Evolutionary conservation across 2,797 vertebrate species (phyloP).

Genomic region (Lerista edwardsae): DNA sequence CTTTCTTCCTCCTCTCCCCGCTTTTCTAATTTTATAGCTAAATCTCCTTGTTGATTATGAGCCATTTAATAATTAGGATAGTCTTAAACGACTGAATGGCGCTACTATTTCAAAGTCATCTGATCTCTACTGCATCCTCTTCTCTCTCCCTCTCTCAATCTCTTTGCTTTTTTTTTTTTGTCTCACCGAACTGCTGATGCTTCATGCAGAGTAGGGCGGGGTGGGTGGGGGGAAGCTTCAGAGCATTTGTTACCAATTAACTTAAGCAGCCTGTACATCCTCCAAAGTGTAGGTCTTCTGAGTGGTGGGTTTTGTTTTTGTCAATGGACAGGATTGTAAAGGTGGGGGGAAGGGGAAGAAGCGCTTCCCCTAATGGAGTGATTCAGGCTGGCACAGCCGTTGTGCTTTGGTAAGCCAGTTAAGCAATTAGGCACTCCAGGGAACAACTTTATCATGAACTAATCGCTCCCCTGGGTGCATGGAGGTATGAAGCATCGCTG

Average conservation of each 20-base stretch:
- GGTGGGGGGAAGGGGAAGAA: slow-evolving; percentile 54
- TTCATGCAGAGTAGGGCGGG: slow-evolving; percentile 50
- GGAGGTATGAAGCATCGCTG: slow-evolving; percentile 57
- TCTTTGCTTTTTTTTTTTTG: not conserved
- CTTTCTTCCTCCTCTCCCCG: not conserved
- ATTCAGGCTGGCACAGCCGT: slow-evolving; percentile 62
- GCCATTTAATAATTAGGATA: slow-evolving; percentile 33
- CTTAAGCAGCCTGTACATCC: slow-evolving; percentile 69
- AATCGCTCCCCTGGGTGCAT: slow-evolving; percentile 62
- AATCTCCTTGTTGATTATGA: slow-evolving; percentile 15
- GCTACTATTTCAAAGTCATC: slow-evolving; percentile 22
- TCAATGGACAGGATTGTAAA: slow-evolving; percentile 53
- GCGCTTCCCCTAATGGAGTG: slow-evolving; percentile 62
- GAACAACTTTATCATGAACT: slow-evolving; percentile 64
- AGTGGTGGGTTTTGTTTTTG: slow-evolving; percentile 27
- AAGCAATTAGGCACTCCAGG: slow-evolving; percentile 52
- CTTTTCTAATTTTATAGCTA: slow-evolving; percentile 1
- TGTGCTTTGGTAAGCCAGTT: slow-evolving; percentile 64
- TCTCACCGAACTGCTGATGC: slow-evolving; percentile 21
- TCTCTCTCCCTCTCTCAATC: not conserved
- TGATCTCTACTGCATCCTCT: slow-evolving; percentile 54
- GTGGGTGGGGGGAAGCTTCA: slow-evolving; percentile 56
- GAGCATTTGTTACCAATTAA: slow-evolving; percentile 76
- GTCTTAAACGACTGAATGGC: slow-evolving; percentile 37
- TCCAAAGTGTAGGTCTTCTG: slow-evolving; percentile 61